Conservation (phyloP, 2,797 vertebrate species). For the Poecilia gillii region DNA sequence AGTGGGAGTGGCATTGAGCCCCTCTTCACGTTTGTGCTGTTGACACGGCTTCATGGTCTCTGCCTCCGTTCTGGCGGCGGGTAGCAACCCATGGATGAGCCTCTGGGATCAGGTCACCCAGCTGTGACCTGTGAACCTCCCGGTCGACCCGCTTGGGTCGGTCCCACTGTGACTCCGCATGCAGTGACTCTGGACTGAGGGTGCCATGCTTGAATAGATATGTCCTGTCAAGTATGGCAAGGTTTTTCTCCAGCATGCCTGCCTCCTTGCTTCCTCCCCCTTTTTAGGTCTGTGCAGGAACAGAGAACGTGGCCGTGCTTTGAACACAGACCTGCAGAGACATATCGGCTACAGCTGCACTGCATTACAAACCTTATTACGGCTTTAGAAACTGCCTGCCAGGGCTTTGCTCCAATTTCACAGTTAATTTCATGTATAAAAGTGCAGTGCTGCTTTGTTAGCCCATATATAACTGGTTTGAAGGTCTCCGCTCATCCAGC, state of each 20-base stretch:
- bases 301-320: constrained; percentile 73
- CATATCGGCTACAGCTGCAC: constrained; percentile 69
- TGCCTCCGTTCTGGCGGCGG: constrained; percentile 70
- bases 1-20: constrained; percentile 59
- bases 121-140: constrained; percentile 72
- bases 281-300: constrained; percentile 72
- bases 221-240: constrained; percentile 82
- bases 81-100: constrained; percentile 75
- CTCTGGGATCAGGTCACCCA: constrained; percentile 70
- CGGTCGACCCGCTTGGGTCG: constrained; percentile 64
- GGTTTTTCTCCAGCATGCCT: constrained; percentile 83
- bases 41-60: constrained; percentile 82
- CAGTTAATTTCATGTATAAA: not conserved
- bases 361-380: constrained; percentile 32
- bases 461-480: constrained; percentile 69
- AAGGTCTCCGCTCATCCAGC: constrained; percentile 48
- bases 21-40: constrained; percentile 77
- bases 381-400: not conserved
- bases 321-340: constrained; percentile 59
- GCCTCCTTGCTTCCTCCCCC: constrained; percentile 84
- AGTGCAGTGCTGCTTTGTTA: constrained; percentile 57
- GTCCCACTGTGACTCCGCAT: constrained; percentile 83
- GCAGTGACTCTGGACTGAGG: constrained; percentile 83
- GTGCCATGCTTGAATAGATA: constrained; percentile 83
- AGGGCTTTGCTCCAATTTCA: constrained; percentile 4